Conservation (phyloP, 2,113 vertebrate genomes). For the Cnemophilus loriae region DNA sequence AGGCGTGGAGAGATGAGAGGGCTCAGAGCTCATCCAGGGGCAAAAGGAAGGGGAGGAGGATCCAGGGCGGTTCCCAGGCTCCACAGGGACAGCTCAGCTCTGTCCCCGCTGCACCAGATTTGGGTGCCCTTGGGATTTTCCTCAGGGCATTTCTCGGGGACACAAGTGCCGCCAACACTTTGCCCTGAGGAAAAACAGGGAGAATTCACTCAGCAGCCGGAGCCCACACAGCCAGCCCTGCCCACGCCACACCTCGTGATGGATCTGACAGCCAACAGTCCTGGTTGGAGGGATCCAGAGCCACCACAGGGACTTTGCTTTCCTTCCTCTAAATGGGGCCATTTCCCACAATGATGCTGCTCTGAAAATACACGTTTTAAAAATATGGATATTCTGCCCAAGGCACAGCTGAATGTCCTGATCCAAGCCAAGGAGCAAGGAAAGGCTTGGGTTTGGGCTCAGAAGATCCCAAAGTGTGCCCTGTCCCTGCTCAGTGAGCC, state of each 20-base stretch:
- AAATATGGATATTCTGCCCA: accelerated
- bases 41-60: neutral
- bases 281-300: neutral
- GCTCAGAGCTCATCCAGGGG: neutral
- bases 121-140: neutral
- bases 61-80: neutral
- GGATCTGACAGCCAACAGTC: neutral
- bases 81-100: neutral
- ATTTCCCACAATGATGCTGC: neutral
- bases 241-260: neutral
- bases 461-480: neutral
- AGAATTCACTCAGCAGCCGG: neutral
- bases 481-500: neutral
- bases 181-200: neutral
- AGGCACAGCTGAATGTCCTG: neutral
- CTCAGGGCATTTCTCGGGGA: neutral
- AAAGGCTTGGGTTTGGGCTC: neutral
- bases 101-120: neutral
- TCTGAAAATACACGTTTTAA: neutral
- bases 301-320: neutral
- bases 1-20: neutral
- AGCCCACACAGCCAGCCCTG: neutral
- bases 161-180: neutral
- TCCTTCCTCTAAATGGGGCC: neutral
- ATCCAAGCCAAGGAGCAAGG: neutral